A percentile compares a stretch with the other conserved stretches of the same genome.
phyloP scores from a whole-genome alignment of 2,888 invertebrate genomes.

The Thelaira solivaga region DNA sequence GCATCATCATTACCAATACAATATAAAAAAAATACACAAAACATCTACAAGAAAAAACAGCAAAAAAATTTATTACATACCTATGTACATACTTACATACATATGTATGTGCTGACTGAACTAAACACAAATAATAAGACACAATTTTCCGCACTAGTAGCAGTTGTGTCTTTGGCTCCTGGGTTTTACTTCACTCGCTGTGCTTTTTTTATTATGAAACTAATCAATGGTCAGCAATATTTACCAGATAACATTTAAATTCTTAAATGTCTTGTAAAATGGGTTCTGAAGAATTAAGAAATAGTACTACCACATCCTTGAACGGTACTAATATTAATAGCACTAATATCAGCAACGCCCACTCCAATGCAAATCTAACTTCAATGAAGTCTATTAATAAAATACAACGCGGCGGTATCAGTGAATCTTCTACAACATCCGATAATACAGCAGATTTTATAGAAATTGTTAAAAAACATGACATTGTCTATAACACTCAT shows the following conservation, averaged over 20 bases:
- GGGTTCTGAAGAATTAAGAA: constrained; percentile 24
- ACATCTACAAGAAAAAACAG: neutral
- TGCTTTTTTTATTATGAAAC: neutral
- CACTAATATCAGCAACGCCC: neutral
- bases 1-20: constrained; percentile 58
- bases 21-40: constrained; percentile 65
- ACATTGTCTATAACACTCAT: constrained; percentile 76
- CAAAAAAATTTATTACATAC: constrained; percentile 7
- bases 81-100: neutral
- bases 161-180: neutral
- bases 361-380: neutral
- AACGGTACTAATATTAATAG: constrained; percentile 17
- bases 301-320: constrained; percentile 2
- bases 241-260: neutral
- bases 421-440: constrained; percentile 73
- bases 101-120: constrained; percentile 31
- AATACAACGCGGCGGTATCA: constrained; percentile 69
- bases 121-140: constrained; percentile 21
- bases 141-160: constrained; percentile 9
- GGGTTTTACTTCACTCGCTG: neutral
- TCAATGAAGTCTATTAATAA: constrained; percentile 62
- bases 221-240: constrained; percentile 20
- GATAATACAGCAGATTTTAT: constrained; percentile 76
- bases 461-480: constrained; percentile 75
- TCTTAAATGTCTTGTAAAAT: neutral